Base-by-base conservation (phyloP, 2,797 vertebrate genomes). In the Melopsittacus undulatus region DNA sequence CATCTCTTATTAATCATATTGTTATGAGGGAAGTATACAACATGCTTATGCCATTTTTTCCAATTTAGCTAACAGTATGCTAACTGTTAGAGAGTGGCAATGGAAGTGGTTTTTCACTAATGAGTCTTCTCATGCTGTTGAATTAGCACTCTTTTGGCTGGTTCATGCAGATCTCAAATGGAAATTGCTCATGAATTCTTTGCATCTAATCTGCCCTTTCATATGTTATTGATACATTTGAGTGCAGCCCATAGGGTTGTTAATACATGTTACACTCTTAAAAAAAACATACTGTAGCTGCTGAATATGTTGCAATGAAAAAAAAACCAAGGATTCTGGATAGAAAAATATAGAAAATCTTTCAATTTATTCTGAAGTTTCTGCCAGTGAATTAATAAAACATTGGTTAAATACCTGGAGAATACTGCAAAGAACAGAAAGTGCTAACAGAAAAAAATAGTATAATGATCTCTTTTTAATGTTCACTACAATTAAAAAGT, bases 401-500 rank as follows among this genome's bases (percentile, higher is more conserved):
- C 19, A 7, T 29, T 36, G 24, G 11, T 29, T 4, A 34, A 56
- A 69, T 73, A 15, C 5, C 27, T 49, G 40, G 26, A 70, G n/a
- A 89, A 45, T 68, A 34, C 20, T 29, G 7, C 13, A 79, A 84
- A 82, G 30, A 85, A 54, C n/a, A 74, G 40, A 32, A 19, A 20
- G 4, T 18, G 77, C 3, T 43, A 9, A 49, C 49, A 61, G 17
- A 49, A 51, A 89, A 18, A 30, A 21, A 48, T 18, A 43, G 11
- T 32, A 45, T 30, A 5, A 43, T 75, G 43, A 77, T 81, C 29
- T 78, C 59, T 91, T 94, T 87, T 88, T 76, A 94, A 91, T 90
- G 70, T 82, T 90, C 94, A 76, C 59, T 67, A 36, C 67, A 84
- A 96, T 93, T 86, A 48, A 82, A 83, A 95, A 86, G 42, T 75